phyloP scores from a whole-genome alignment of 1,140 invertebrate species.

The Tetragonula clypearis region DNA sequence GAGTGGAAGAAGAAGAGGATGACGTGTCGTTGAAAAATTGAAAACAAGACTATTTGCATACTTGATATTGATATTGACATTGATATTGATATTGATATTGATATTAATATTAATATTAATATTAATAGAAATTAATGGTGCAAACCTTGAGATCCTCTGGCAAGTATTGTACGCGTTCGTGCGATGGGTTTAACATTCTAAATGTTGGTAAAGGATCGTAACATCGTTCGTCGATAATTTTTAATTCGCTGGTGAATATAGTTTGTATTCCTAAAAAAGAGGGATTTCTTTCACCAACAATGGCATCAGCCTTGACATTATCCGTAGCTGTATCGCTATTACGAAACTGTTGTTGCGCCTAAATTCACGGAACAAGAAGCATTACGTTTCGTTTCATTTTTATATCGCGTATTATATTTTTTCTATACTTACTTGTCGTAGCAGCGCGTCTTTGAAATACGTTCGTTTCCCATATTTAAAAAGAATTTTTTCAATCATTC shows the following conservation, averaged over 20 bases:
- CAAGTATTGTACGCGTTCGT: constrained; percentile 26
- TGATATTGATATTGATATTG: no score
- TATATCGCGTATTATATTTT: neutral
- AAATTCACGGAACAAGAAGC: neutral
- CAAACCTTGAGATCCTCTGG: constrained; percentile 56
- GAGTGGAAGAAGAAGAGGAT: constrained; percentile 47
- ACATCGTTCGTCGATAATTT: constrained; percentile 65
- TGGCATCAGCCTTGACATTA: neutral
- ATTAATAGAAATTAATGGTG: neutral
- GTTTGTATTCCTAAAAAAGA: constrained; percentile 65
- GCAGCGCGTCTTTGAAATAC: neutral
- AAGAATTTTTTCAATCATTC: constrained; percentile 7
- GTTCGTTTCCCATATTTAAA: neutral
- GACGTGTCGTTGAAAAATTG: constrained; percentile 24
- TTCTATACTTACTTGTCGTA: neutral
- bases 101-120: no score
- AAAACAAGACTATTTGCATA: neutral
- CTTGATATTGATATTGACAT: no score
- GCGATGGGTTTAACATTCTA: constrained; percentile 57
- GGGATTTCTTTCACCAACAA: constrained; percentile 47
- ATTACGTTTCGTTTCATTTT: neutral
- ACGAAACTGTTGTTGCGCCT: constrained; percentile 36
- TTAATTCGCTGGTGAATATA: constrained; percentile 63
- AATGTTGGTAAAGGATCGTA: constrained; percentile 71
- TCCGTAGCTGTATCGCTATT: neutral